phyloP scores from a whole-genome alignment of 2,113 vertebrate species.

The Nerophis lumbriciformis region DNA sequence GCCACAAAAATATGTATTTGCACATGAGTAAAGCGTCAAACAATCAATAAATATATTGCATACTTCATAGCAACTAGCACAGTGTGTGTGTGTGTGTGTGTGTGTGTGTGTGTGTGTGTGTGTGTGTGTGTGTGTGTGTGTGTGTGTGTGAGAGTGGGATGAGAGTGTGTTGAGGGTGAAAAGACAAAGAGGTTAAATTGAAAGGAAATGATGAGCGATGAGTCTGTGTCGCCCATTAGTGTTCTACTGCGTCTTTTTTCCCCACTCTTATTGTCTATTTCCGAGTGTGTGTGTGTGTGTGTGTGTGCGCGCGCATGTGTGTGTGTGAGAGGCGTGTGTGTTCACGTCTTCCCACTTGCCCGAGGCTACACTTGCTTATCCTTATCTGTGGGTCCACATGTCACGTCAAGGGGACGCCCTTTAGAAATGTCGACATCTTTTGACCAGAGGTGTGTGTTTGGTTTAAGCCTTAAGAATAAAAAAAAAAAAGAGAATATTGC shows the following conservation, averaged over 20 bases:
- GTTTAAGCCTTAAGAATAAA: conserved; percentile 6
- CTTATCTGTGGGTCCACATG: conserved; percentile 45
- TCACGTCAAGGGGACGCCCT: conserved; percentile 31
- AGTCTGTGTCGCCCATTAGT: conserved; percentile 67
- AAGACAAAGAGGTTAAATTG: conserved; percentile 66
- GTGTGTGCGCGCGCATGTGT: conserved; percentile 2
- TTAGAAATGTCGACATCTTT: conserved; percentile 45
- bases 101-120: conserved; percentile 4
- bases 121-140: conserved; percentile 29
- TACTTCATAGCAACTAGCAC: neutral
- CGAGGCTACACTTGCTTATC: conserved; percentile 29
- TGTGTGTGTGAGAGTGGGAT: conserved; percentile 9
- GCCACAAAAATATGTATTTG: neutral
- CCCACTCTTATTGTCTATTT: conserved; percentile 39
- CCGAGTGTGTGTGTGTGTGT: conserved; percentile 24
- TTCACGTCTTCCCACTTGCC: conserved; percentile 19
- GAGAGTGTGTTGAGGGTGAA: conserved; percentile 23
- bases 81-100: conserved; percentile 19
- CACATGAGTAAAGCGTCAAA: conserved; percentile 6
- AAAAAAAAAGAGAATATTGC: too few relatives aligned
- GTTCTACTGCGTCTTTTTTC: conserved; percentile 41
- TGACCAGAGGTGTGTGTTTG: conserved; percentile 23
- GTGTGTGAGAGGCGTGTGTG: conserved; percentile 9
- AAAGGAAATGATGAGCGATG: conserved; percentile 70
- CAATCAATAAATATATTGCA: conserved; percentile 2